Percentiles rank a stretch among this genome's conserved stretches.
Conservation (phyloP, 2,797 vertebrate species). For the Capromys pilorides region DNA sequence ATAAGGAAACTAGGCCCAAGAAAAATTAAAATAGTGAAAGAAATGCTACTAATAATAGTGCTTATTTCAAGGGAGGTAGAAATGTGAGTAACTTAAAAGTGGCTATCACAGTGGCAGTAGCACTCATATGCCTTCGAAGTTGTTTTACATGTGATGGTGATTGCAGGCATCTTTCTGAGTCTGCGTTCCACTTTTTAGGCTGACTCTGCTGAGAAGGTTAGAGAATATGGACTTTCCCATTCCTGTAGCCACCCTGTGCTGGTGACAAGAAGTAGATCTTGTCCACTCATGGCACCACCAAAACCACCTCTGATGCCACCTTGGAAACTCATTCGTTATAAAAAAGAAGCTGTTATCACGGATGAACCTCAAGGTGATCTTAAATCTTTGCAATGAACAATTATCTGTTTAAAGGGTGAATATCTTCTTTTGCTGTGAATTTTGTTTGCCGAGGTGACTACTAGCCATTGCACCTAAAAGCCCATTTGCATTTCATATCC, state of each 20-base stretch:
- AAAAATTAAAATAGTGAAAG: background rate
- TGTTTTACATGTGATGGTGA: background rate
- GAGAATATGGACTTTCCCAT: conserved; percentile 91
- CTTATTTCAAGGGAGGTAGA: background rate
- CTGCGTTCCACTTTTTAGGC: conserved; percentile 83
- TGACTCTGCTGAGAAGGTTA: conserved; percentile 90
- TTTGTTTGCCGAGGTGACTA: background rate
- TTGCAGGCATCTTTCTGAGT: background rate
- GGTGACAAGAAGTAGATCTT: conserved; percentile 91
- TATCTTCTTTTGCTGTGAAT: background rate
- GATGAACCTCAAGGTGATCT: conserved; percentile 90
- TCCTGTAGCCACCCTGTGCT: conserved; percentile 90
- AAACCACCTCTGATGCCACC: conserved; percentile 85
- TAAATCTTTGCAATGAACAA: background rate
- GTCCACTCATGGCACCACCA: conserved; percentile 86
- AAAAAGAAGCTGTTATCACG: conserved; percentile 86
- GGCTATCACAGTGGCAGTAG: background rate
- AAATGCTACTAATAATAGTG: background rate
- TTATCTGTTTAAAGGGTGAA: background rate
- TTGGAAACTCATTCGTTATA: conserved; percentile 93
- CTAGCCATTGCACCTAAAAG: background rate
- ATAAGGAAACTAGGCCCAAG: background rate
- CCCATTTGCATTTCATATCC: background rate
- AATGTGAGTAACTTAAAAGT: background rate
- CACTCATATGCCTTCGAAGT: background rate